Conservation (phyloP, 1,140 invertebrate genomes). For the Steinernema khuongi region DNA sequence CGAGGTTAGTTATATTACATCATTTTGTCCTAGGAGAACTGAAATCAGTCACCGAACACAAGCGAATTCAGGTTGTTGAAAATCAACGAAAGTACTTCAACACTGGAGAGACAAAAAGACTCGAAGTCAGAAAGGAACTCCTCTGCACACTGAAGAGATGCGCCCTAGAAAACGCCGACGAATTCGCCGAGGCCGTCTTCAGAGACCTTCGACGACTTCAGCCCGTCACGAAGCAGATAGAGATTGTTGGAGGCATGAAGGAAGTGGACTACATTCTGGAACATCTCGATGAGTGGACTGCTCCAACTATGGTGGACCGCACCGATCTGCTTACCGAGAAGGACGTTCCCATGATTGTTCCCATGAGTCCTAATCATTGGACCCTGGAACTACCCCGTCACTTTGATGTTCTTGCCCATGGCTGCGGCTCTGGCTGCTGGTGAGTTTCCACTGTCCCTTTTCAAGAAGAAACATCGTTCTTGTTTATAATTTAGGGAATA, state of each 20-base stretch:
- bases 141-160: neutral
- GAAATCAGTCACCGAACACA: too few relatives aligned
- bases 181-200: neutral
- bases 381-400: slow-evolving; percentile 93
- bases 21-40: too few relatives aligned
- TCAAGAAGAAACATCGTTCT: slow-evolving; percentile 16
- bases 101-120: neutral
- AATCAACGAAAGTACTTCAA: neutral
- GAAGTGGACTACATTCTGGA: neutral
- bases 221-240: neutral
- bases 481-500: slow-evolving; percentile 67
- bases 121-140: neutral
- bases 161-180: neutral
- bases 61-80: neutral
- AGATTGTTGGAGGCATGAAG: neutral
- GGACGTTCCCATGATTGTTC: slow-evolving; percentile 63
- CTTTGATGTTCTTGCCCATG: slow-evolving; percentile 70
- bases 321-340: slow-evolving; percentile 60
- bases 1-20: too few relatives aligned
- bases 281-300: neutral
- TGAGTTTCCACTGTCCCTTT: slow-evolving; percentile 14
- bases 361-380: slow-evolving; percentile 73
- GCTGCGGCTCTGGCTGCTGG: slow-evolving; percentile 81
- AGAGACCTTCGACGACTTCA: neutral
- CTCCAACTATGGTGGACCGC: neutral